Percentiles rank a stretch among this genome's conserved stretches.
Evolutionary conservation across 2,113 vertebrate genomes (phyloP).

Genomic region (Nibea albiflora): DNA sequence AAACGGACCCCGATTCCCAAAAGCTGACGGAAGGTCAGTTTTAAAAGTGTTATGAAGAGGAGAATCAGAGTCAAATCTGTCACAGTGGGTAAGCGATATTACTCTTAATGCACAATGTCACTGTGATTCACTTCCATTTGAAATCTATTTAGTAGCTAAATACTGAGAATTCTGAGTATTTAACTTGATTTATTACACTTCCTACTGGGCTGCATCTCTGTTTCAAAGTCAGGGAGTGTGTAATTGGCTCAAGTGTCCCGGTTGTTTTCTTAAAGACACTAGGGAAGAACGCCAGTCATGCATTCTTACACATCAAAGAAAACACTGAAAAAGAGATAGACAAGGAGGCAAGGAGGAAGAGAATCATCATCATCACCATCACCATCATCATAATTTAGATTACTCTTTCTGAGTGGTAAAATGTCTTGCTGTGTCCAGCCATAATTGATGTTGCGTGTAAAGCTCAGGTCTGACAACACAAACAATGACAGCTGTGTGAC

Average conservation of each 20-base stretch:
- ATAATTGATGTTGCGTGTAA: slow-evolving; percentile 27
- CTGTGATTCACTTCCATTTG: slow-evolving; percentile 23
- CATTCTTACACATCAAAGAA: slow-evolving; percentile 43
- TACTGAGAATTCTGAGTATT: slow-evolving; percentile 21
- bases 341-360: background rate
- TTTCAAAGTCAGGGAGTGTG: slow-evolving; percentile 46
- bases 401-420: slow-evolving; percentile 22
- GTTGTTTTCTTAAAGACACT: slow-evolving; percentile 46
- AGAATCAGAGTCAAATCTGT: background rate
- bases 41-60: background rate
- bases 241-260: slow-evolving; percentile 57
- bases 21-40: background rate
- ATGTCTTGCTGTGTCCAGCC: slow-evolving; percentile 25
- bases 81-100: background rate
- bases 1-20: background rate
- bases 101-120: slow-evolving; percentile 1
- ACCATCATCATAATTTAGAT: slow-evolving; percentile 23
- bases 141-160: slow-evolving; percentile 18
- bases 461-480: slow-evolving; percentile 29
- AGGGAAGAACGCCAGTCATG: slow-evolving; percentile 26
- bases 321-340: slow-evolving; percentile 2
- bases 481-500: slow-evolving; percentile 24
- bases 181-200: slow-evolving; percentile 49
- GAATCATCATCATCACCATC: slow-evolving; percentile 12
- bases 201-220: slow-evolving; percentile 19